These are phyloP conservation scores for Lycia hirtaria DNA, from an alignment of 2,888 invertebrate genomes.

Conservation along the genomic window DNA sequence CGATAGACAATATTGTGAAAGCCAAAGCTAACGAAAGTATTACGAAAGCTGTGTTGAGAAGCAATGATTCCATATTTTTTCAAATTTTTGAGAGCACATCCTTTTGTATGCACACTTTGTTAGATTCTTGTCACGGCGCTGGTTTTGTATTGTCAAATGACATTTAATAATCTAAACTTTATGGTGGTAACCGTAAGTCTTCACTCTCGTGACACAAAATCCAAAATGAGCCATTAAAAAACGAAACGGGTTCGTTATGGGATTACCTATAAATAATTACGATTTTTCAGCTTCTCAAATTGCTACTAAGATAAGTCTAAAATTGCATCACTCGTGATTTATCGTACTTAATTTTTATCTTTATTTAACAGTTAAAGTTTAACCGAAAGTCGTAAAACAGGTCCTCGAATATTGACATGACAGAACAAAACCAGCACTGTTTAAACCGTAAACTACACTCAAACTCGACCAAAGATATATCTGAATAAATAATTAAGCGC, in stretches of 20 bases:
- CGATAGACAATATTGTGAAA: conserved; percentile 48
- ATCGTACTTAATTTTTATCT: too few species aligned
- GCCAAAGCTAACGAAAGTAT: conserved; percentile 78
- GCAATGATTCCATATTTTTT: conserved; percentile 51
- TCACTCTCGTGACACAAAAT: too few species aligned
- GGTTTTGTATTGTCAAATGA: conserved; percentile 28
- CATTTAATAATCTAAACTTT: too few species aligned
- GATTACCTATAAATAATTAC: too few species aligned
- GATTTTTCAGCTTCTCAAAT: too few species aligned
- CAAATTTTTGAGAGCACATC: conserved; percentile 42
- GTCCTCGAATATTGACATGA: background rate
- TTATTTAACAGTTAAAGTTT: conserved; percentile 6
- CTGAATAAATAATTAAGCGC: conserved; percentile 60
- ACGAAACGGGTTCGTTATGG: too few species aligned
- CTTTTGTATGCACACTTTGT: conserved; percentile 33
- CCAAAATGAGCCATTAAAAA: too few species aligned
- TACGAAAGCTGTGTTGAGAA: conserved; percentile 60
- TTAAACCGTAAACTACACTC: conserved; percentile 67
- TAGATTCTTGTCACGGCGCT: conserved; percentile 25
- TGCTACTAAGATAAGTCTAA: too few species aligned
- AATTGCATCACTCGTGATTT: too few species aligned
- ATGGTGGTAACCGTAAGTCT: too few species aligned
- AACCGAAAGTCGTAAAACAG: background rate
- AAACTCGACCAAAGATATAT: conserved; percentile 77
- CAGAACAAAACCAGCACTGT: conserved; percentile 28